phyloP scores from a whole-genome alignment of 2,888 invertebrate genomes.

The Apamea crenata region DNA sequence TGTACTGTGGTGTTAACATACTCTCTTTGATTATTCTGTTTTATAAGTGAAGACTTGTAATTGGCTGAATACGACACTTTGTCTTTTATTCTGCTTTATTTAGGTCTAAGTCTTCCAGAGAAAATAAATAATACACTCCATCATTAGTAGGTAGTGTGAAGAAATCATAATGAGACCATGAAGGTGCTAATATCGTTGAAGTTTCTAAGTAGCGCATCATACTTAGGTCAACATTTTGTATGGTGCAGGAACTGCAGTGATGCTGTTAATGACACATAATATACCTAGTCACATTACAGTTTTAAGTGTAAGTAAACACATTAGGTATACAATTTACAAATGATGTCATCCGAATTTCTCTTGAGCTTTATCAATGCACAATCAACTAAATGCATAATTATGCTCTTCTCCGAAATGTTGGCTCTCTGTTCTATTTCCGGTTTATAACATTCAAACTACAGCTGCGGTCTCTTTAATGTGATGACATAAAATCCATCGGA shows the following conservation, averaged over 20 bases:
- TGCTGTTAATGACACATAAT: background rate
- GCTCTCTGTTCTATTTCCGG: constrained; percentile 36
- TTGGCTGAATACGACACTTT: background rate
- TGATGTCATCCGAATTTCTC: constrained; percentile 31
- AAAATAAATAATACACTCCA: constrained; percentile 2
- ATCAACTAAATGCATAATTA: constrained; percentile 3
- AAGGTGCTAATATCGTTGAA: constrained; percentile 1
- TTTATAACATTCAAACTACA: constrained; percentile 29
- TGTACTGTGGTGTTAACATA: background rate
- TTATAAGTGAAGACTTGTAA: background rate
- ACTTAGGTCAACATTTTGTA: constrained; percentile 10
- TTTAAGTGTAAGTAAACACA: background rate
- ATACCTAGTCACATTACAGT: background rate
- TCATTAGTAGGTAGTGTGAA: background rate
- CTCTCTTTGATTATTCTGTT: background rate
- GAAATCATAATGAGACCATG: background rate
- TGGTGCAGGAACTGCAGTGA: background rate
- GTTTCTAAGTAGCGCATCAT: background rate
- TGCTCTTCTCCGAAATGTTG: constrained; percentile 12
- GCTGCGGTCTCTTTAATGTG: constrained; percentile 23
- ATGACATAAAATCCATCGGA: background rate
- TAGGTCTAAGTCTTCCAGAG: background rate
- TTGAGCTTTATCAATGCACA: constrained; percentile 26
- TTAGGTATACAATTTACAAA: background rate
- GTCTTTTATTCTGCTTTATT: background rate